Percentiles rank a stretch among this genome's conserved stretches.
These are phyloP conservation scores for Characodon lateralis DNA, from an alignment of 2,797 vertebrate species.

Conservation along the genomic window DNA sequence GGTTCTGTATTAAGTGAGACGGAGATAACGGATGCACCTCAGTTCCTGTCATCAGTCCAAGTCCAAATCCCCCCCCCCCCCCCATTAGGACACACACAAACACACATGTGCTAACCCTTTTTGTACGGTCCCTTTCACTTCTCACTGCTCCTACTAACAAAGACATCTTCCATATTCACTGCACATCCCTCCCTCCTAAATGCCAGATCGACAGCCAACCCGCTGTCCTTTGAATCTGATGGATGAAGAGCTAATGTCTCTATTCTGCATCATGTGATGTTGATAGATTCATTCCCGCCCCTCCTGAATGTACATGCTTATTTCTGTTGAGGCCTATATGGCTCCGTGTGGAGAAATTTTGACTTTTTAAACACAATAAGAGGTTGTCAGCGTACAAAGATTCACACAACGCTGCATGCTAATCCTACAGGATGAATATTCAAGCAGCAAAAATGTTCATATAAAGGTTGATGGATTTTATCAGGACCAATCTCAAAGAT, in stretches of 20 bases:
- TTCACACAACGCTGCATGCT: slow-evolving; percentile 53
- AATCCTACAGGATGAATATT: slow-evolving; percentile 58
- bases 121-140: slow-evolving; percentile 51
- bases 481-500: background rate
- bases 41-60: slow-evolving; percentile 7
- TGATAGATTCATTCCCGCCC: slow-evolving; percentile 68
- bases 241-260: slow-evolving; percentile 61
- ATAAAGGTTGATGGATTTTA: slow-evolving; percentile 4
- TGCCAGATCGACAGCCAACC: slow-evolving; percentile 60
- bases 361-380: slow-evolving; percentile 54
- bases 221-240: slow-evolving; percentile 47
- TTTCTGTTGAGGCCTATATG: slow-evolving; percentile 33
- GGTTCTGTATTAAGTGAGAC: background rate
- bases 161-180: slow-evolving; percentile 66
- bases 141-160: slow-evolving; percentile 22
- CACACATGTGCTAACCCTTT: slow-evolving; percentile 24
- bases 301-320: slow-evolving; percentile 34
- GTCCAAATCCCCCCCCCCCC: slow-evolving; percentile 6
- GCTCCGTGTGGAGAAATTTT: slow-evolving; percentile 41
- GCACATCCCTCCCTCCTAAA: slow-evolving; percentile 64
- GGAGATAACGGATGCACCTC: slow-evolving; percentile 14
- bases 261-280: slow-evolving; percentile 71
- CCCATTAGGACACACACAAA: slow-evolving; percentile 6
- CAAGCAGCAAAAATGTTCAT: background rate
- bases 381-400: slow-evolving; percentile 23